A percentile compares a stretch with the other conserved stretches of the same genome.
Conservation (phyloP, 2,797 vertebrate species). For the Eidolon dupreanum region DNA sequence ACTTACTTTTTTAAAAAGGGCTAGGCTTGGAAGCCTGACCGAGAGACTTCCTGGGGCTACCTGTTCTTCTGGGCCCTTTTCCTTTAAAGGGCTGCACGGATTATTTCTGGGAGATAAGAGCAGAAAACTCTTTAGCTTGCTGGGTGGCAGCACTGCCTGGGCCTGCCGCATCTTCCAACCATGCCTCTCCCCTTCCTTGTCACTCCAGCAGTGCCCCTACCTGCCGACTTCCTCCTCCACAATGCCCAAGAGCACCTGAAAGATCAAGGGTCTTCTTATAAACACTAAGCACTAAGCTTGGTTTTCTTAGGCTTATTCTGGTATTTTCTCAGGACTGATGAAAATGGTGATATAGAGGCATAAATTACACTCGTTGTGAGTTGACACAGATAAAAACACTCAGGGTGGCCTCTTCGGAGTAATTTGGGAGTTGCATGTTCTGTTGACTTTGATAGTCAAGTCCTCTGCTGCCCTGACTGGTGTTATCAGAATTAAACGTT, state of each 20-base stretch:
- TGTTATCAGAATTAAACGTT: constrained; percentile 65
- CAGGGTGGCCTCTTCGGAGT: constrained; percentile 55
- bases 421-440: constrained; percentile 59
- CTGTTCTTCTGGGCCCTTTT: background rate
- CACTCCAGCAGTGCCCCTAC: background rate
- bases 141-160: background rate
- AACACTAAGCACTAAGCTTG: background rate
- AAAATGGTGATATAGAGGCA: background rate
- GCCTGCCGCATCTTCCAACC: background rate
- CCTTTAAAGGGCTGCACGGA: background rate
- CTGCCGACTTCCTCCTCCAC: background rate
- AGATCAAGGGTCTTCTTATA: background rate
- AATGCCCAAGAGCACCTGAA: background rate
- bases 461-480: constrained; percentile 4
- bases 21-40: background rate
- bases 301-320: constrained; percentile 36
- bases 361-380: constrained; percentile 31
- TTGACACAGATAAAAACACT: constrained; percentile 61
- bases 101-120: background rate
- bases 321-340: constrained; percentile 22
- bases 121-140: background rate
- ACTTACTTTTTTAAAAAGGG: background rate
- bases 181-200: background rate
- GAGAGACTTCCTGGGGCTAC: background rate
- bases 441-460: constrained; percentile 64